These are phyloP conservation scores for Eumacrocentrus americanus DNA, from an alignment of 2,888 invertebrate genomes.

Conservation along the genomic window DNA sequence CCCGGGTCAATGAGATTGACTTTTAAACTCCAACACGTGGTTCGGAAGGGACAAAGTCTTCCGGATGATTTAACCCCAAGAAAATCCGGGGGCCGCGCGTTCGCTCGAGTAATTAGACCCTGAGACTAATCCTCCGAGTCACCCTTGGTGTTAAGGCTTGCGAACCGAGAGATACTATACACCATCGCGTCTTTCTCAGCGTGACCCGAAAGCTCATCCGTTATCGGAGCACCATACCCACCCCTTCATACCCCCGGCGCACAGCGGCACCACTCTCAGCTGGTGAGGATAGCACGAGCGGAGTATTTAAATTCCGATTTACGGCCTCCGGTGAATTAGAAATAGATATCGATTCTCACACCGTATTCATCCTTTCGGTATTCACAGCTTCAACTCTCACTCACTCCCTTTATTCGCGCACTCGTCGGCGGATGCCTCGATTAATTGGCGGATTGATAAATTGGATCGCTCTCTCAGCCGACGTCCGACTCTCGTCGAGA, in stretches of 20 bases:
- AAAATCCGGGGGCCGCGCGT: slow-evolving; percentile 16
- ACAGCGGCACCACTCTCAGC: no score
- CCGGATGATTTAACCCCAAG: slow-evolving; percentile 23
- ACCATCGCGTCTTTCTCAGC: no score
- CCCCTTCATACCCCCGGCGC: not conserved
- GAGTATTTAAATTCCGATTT: slow-evolving; percentile 30
- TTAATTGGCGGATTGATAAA: slow-evolving; percentile 29
- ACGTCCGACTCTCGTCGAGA: slow-evolving; percentile 12
- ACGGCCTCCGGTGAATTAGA: slow-evolving; percentile 25
- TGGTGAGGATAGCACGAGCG: not conserved
- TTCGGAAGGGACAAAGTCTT: slow-evolving; percentile 10
- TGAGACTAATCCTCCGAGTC: slow-evolving; percentile 24
- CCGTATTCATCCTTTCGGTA: slow-evolving; percentile 3
- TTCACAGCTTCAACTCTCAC: not conserved
- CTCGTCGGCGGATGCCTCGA: slow-evolving; percentile 19
- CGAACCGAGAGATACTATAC: slow-evolving; percentile 8
- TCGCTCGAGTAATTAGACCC: slow-evolving; percentile 28
- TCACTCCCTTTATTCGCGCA: slow-evolving; percentile 8
- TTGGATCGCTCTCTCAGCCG: slow-evolving; percentile 27
- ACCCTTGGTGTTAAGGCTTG: slow-evolving; percentile 6
- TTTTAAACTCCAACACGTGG: slow-evolving; percentile 5
- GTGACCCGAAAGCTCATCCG: slow-evolving; percentile 26
- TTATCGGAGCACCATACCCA: slow-evolving; percentile 20
- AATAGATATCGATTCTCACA: slow-evolving; percentile 25
- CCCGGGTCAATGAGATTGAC: slow-evolving; percentile 13